Conservation (phyloP, 2,113 vertebrate species). For the Microtus pennsylvanicus region DNA sequence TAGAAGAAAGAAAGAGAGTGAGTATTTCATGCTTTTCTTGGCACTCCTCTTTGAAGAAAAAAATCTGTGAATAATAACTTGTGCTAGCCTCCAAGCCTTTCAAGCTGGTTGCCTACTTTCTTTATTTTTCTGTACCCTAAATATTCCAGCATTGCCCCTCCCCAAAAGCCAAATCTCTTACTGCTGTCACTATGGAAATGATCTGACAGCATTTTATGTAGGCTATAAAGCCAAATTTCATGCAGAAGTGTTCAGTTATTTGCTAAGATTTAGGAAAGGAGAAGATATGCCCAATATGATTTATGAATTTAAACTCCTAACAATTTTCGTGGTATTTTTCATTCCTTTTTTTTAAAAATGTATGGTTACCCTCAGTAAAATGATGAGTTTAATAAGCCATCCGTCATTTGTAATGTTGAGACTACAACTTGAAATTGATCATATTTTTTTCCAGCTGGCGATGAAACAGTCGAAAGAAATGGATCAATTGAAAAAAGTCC, state of each 20-base stretch:
- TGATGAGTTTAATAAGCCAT: neutral
- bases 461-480: conserved; percentile 99
- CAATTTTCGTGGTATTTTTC: conserved; percentile 6
- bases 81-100: neutral
- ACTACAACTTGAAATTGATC: conserved; percentile 13
- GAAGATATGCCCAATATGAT: neutral
- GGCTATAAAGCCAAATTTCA: conserved; percentile 43
- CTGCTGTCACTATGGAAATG: conserved; percentile 39
- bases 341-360: neutral
- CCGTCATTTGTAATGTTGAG: neutral
- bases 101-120: conserved; percentile 37
- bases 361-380: neutral
- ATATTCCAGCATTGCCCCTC: neutral
- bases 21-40: conserved; percentile 74
- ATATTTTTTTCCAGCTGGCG: conserved; percentile 89
- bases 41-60: conserved; percentile 41
- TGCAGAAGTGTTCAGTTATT: neutral
- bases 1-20: conserved; percentile 98
- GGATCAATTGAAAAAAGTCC: conserved; percentile 97
- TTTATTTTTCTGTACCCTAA: conserved; percentile 55
- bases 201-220: neutral
- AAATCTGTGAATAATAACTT: neutral
- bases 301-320: neutral
- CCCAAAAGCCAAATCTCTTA: conserved; percentile 15
- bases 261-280: conserved; percentile 36